Base-by-base conservation (phyloP, 2,888 invertebrate species). In the Mesorhabditis spiculigera region DNA sequence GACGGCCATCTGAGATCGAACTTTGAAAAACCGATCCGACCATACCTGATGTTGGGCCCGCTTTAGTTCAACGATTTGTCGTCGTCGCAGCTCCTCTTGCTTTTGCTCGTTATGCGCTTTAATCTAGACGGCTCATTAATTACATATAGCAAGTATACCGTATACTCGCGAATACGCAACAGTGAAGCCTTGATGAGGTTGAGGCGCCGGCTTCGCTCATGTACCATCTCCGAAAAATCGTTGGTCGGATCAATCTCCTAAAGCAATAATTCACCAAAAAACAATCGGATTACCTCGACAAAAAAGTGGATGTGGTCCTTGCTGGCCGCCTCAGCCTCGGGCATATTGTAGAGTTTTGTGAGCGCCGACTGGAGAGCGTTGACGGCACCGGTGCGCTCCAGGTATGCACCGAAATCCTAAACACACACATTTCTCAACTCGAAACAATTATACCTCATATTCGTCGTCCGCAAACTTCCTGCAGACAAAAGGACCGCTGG, bases 1-100 rank as follows among this genome's bases (percentile, higher is more conserved):
- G 28, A 28, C 28, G 28, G 28, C 28, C 28, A 28, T 28, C 28
- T 28, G 28, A 28, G 28, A 28, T 28, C 28, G 28, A 28, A 28
- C 28, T 28, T 28, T 28, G 28, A 28, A 28, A 28, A 28, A 28
- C 28, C 28, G 28, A 28, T 28, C 28, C 28, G 28, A 28, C 28
- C 28, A 28, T 50, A 50, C 58, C n/a, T 50, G 58, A 10, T 50
- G 58, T 13, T 50, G 58, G n/a, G 58, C 58, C 10, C 58, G 58
- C 8, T n/a, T 13, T 13, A 50, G 58, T n/a, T 50, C 58, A n/a
- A 50, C 58, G 3, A 50, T 13, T 50, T 50, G 58, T 10, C 58
- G 58, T 13, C 58, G 58, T 50, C 58, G 58, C 58, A 50, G 58
- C 58, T 50, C 58, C n/a, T 50, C 58, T 50, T 50, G 58, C n/a